phyloP scores from a whole-genome alignment of 2,888 invertebrate genomes.

The Eubasilissa splendida region DNA sequence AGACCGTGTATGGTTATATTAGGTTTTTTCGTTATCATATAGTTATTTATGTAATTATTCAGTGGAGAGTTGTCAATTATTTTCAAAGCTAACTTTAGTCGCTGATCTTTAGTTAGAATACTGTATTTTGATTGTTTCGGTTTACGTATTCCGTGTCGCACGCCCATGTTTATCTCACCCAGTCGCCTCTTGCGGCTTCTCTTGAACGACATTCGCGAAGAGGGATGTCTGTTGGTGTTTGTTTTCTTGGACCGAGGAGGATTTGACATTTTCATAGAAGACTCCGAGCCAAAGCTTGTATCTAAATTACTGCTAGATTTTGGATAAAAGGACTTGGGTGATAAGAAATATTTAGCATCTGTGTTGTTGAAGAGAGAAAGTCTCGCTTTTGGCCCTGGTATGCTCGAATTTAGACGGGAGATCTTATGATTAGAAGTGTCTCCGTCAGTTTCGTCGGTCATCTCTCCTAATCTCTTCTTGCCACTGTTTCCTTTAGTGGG shows the following conservation, averaged over 20 bases:
- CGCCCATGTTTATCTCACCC: constrained; percentile 79
- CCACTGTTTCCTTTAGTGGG: background rate
- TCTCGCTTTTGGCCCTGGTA: constrained; percentile 67
- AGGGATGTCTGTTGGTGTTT: constrained; percentile 60
- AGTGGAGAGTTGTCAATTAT: constrained; percentile 62
- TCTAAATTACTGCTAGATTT: constrained; percentile 68
- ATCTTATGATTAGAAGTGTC: constrained; percentile 62
- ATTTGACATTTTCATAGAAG: constrained; percentile 12
- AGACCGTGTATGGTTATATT: constrained; percentile 7
- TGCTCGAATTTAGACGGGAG: constrained; percentile 13
- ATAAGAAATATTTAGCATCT: constrained; percentile 70
- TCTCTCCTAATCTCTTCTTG: constrained; percentile 60
- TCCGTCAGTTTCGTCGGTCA: constrained; percentile 57
- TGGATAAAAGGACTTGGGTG: constrained; percentile 74
- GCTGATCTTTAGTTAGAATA: constrained; percentile 59
- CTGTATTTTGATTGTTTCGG: constrained; percentile 69
- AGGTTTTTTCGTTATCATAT: constrained; percentile 57
- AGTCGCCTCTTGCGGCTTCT: constrained; percentile 63
- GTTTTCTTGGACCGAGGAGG: constrained; percentile 62
- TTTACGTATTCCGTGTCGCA: constrained; percentile 76
- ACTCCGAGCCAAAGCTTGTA: constrained; percentile 60
- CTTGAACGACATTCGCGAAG: constrained; percentile 42
- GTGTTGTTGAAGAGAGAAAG: constrained; percentile 68
- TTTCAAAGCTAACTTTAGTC: constrained; percentile 61
- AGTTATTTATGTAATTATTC: constrained; percentile 60